Evolutionary conservation across 1,140 invertebrate species (phyloP).

Genomic region (Conus ventricosus): DNA sequence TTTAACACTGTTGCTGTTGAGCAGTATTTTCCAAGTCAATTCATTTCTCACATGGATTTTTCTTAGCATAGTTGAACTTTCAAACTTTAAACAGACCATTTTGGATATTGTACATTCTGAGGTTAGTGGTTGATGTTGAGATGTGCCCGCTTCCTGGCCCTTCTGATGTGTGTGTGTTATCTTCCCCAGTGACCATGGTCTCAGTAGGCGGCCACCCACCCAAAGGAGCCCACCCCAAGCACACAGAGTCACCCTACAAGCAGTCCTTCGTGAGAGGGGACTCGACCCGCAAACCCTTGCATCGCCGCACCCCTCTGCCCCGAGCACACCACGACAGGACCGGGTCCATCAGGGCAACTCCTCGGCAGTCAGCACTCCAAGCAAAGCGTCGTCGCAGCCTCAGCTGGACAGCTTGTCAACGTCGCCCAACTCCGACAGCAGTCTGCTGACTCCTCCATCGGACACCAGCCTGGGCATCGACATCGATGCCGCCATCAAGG

Average conservation of each 20-base stretch:
- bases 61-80: no score
- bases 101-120: no score
- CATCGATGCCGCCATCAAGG: constrained; percentile 46
- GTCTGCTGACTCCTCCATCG: constrained; percentile 6
- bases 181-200: neutral
- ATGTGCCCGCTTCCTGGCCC: no score
- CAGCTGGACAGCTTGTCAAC: constrained; percentile 24
- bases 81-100: no score
- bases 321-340: constrained; percentile 58
- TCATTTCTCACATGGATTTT: no score
- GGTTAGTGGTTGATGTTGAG: no score
- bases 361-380: constrained; percentile 3
- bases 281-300: constrained; percentile 61
- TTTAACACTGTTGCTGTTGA: no score
- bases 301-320: constrained; percentile 64
- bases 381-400: constrained; percentile 48
- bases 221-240: neutral
- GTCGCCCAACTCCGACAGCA: constrained; percentile 14
- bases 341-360: constrained; percentile 17
- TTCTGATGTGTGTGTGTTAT: no score
- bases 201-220: constrained; percentile 12
- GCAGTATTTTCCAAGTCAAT: no score
- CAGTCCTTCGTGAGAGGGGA: constrained; percentile 65
- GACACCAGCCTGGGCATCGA: constrained; percentile 37
- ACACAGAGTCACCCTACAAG: constrained; percentile 43